Evolutionary conservation across 2,797 vertebrate species (phyloP).

Genomic region (Otolemur crassicaudatus): DNA sequence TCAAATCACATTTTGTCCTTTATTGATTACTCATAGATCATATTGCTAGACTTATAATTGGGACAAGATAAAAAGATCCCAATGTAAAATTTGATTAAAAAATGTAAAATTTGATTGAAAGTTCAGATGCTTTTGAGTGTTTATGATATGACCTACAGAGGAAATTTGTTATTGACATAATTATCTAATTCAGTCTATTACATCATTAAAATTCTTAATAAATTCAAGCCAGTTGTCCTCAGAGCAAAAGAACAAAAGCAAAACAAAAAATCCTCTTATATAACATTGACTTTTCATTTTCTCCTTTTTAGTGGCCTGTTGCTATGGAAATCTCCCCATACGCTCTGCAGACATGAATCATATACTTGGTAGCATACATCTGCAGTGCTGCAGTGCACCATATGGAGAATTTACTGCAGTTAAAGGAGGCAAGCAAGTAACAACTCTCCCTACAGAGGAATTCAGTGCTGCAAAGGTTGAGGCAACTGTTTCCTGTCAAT

Average conservation of each 20-base stretch:
- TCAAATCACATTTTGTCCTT: slow-evolving; percentile 7
- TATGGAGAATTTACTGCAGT: slow-evolving; percentile 57
- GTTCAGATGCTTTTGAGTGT: neutral
- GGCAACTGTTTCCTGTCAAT: slow-evolving; percentile 7
- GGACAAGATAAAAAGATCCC: neutral
- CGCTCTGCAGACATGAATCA: slow-evolving; percentile 61
- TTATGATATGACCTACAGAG: neutral
- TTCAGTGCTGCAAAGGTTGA: neutral
- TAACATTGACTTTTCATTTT: slow-evolving; percentile 65
- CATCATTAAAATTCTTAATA: slow-evolving; percentile 25
- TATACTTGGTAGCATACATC: slow-evolving; percentile 48
- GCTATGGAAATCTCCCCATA: slow-evolving; percentile 82
- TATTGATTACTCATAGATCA: neutral
- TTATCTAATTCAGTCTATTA: neutral
- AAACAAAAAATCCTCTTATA: slow-evolving; percentile 39
- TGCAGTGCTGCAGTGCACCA: slow-evolving; percentile 20
- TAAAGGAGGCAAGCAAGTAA: slow-evolving; percentile 54
- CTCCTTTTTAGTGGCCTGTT: slow-evolving; percentile 77
- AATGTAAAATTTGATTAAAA: slow-evolving; percentile 62
- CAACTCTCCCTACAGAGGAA: neutral
- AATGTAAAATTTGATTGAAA: slow-evolving; percentile 10
- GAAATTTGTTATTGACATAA: slow-evolving; percentile 38
- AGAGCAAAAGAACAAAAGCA: slow-evolving; percentile 19
- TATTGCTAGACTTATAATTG: neutral
- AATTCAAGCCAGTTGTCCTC: neutral